Percentiles rank a stretch among this genome's conserved stretches.
These are phyloP conservation scores for Apamea sordens DNA, from an alignment of 2,888 invertebrate species.

Conservation along the genomic window DNA sequence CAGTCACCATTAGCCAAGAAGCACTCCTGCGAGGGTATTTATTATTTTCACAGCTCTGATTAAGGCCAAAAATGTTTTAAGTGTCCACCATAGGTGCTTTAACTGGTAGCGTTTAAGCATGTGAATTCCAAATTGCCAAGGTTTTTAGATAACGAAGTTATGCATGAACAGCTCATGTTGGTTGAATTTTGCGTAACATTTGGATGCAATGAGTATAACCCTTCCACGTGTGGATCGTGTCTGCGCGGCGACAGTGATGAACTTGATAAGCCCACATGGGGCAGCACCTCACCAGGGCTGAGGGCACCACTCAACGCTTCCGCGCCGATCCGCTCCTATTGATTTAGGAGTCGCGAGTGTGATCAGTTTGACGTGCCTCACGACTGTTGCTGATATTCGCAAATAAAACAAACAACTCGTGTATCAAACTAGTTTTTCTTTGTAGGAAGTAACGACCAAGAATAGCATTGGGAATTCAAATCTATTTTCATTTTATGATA, in stretches of 20 bases:
- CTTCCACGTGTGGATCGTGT: slow-evolving; percentile 56
- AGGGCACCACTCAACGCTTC: slow-evolving; percentile 61
- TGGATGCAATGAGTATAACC: slow-evolving; percentile 6
- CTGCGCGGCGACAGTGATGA: slow-evolving; percentile 62
- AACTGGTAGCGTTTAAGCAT: slow-evolving; percentile 44
- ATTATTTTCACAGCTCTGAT: slow-evolving; percentile 70
- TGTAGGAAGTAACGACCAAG: slow-evolving; percentile 48
- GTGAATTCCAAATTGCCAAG: slow-evolving; percentile 37
- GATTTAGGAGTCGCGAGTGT: slow-evolving; percentile 60
- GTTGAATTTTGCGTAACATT: slow-evolving; percentile 8
- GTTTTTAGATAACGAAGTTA: slow-evolving; percentile 34
- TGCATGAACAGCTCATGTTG: background rate
- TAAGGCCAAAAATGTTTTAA: slow-evolving; percentile 63
- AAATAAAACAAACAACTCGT: slow-evolving; percentile 53
- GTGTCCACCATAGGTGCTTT: slow-evolving; percentile 30
- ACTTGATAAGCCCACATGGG: slow-evolving; percentile 62
- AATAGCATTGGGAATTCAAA: slow-evolving; percentile 15
- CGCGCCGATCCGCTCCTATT: slow-evolving; percentile 59
- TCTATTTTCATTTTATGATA: slow-evolving; percentile 25
- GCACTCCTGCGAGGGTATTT: slow-evolving; percentile 64
- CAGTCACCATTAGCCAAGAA: slow-evolving; percentile 75
- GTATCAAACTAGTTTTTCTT: slow-evolving; percentile 55
- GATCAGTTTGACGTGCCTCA: slow-evolving; percentile 65
- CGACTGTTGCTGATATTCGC: slow-evolving; percentile 57
- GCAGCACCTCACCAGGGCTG: slow-evolving; percentile 37